Evolutionary conservation across 2,113 vertebrate species (phyloP).

Genomic region (Zootoca vivipara): DNA sequence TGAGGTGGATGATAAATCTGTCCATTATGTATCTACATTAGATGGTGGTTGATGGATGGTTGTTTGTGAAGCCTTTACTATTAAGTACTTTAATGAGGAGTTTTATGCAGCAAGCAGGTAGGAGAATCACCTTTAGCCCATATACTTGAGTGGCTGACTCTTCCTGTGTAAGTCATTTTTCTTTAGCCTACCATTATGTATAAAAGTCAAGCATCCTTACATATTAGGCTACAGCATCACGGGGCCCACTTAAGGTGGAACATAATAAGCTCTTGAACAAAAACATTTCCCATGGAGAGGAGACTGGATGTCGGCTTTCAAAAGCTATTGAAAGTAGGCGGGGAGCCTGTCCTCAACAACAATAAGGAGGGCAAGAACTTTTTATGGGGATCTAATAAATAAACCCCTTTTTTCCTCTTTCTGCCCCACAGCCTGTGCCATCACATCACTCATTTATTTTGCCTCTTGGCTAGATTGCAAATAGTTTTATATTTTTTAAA

Average conservation of each 20-base stretch:
- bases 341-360: background rate
- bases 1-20: background rate
- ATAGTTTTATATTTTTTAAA: background rate
- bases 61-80: constrained; percentile 12
- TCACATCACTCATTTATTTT: background rate
- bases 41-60: background rate
- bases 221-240: constrained; percentile 17
- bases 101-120: background rate
- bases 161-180: background rate
- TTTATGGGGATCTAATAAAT: background rate
- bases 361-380: background rate
- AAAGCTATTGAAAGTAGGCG: background rate
- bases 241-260: background rate
- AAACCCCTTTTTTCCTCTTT: background rate
- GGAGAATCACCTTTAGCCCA: background rate
- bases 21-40: constrained; percentile 24
- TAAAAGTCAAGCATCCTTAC: constrained; percentile 1
- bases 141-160: background rate
- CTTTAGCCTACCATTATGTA: background rate
- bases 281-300: background rate
- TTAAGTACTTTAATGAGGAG: background rate
- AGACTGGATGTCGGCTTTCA: background rate
- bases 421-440: background rate
- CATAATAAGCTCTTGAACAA: background rate
- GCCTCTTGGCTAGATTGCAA: background rate